Conservation (phyloP, 2,113 vertebrate genomes). For the Ptychochromis oligacanthus region DNA sequence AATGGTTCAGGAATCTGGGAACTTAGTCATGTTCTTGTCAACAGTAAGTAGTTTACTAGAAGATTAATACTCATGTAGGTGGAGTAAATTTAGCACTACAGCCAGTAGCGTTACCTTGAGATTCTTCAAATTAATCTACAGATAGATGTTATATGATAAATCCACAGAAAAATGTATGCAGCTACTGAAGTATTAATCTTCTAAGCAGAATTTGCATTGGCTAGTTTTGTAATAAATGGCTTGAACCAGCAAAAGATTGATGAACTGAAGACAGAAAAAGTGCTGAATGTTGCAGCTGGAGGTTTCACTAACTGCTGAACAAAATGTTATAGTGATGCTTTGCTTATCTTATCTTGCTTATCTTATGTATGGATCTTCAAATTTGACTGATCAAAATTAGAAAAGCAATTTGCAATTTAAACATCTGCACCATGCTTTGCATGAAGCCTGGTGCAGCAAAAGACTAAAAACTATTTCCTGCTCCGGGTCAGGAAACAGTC, state of each 20-base stretch:
- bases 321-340: background rate
- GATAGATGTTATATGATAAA: background rate
- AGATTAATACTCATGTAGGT: background rate
- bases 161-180: background rate
- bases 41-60: background rate
- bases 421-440: no score
- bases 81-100: background rate
- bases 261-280: background rate
- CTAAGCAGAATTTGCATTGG: background rate
- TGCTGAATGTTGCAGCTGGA: background rate
- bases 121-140: background rate
- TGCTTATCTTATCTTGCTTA: background rate
- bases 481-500: background rate
- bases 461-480: no score
- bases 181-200: background rate
- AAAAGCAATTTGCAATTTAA: no score
- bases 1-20: background rate
- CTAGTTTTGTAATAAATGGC: background rate
- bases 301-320: background rate
- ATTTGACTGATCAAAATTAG: no score
- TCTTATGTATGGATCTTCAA: no score
- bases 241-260: background rate
- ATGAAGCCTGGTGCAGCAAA: background rate
- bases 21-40: background rate
- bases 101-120: background rate